A percentile compares a stretch with the other conserved stretches of the same genome.
Conservation (phyloP, 2,797 vertebrate genomes). For the Pseudochirops corinnae region DNA sequence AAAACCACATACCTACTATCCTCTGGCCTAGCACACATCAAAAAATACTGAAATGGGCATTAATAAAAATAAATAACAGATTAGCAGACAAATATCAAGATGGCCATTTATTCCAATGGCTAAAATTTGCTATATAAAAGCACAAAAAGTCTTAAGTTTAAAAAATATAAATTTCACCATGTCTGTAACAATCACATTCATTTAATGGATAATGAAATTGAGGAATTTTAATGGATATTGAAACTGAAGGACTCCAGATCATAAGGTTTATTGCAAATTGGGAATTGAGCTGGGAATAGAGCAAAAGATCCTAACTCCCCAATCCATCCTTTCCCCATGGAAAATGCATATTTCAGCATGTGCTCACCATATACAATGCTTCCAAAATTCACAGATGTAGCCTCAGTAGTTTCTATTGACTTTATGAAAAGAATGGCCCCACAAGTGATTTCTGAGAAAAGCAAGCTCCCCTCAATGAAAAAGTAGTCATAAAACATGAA, state of each 20-base stretch:
- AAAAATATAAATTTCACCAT: neutral
- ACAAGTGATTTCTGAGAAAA: slow-evolving; percentile 75
- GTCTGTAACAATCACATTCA: neutral
- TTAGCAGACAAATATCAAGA: neutral
- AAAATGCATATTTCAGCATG: neutral
- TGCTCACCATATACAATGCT: neutral
- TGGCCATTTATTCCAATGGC: neutral
- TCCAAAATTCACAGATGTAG: slow-evolving; percentile 1
- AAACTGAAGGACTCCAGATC: neutral
- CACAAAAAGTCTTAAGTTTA: neutral
- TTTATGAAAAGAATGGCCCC: slow-evolving; percentile 57
- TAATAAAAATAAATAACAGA: neutral
- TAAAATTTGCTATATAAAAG: neutral
- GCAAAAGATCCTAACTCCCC: neutral
- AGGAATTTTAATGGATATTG: neutral
- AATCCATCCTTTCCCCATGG: fast-evolving
- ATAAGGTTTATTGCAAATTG: neutral
- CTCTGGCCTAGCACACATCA: neutral
- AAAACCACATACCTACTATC: neutral
- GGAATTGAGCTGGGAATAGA: neutral
- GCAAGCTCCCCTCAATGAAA: slow-evolving; percentile 68
- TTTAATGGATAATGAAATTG: neutral
- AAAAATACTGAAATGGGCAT: neutral
- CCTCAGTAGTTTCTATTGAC: slow-evolving; percentile 31
- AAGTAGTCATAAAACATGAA: slow-evolving; percentile 75